phyloP scores from a whole-genome alignment of 2,113 vertebrate genomes.

The Muntiacus muntjak region DNA sequence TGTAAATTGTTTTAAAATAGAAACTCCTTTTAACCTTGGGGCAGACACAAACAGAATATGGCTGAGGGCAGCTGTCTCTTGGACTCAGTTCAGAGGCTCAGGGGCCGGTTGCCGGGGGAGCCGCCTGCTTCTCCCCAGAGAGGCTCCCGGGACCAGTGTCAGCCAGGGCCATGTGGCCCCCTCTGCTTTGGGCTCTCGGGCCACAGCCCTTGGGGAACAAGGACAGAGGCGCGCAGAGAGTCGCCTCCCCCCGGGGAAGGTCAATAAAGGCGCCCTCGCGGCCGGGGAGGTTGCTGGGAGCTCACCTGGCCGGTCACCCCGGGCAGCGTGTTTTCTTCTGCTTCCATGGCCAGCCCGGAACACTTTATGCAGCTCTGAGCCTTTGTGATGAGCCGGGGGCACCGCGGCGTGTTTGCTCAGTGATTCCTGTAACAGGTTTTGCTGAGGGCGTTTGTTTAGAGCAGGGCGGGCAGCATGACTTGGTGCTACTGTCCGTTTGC shows the following conservation, averaged over 20 bases:
- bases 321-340: neutral
- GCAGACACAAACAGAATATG: neutral
- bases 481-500: neutral
- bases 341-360: neutral
- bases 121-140: neutral
- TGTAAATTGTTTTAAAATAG: neutral
- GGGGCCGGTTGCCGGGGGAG: rapidly evolving
- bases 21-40: neutral
- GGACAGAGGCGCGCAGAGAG: rapidly evolving
- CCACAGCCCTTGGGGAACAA: neutral
- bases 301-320: neutral
- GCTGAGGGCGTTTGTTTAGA: neutral
- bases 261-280: neutral
- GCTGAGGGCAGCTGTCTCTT: neutral
- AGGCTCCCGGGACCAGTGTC: neutral
- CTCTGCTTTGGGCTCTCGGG: neutral
- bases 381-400: neutral
- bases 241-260: rapidly evolving
- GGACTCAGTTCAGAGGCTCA: neutral
- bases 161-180: neutral
- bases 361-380: rapidly evolving
- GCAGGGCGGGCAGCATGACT: neutral
- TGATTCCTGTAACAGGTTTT: neutral
- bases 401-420: neutral
- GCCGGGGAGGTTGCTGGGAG: constrained; percentile 27